Conservation (phyloP, 2,888 invertebrate species). For the Ametastegia equiseti region DNA sequence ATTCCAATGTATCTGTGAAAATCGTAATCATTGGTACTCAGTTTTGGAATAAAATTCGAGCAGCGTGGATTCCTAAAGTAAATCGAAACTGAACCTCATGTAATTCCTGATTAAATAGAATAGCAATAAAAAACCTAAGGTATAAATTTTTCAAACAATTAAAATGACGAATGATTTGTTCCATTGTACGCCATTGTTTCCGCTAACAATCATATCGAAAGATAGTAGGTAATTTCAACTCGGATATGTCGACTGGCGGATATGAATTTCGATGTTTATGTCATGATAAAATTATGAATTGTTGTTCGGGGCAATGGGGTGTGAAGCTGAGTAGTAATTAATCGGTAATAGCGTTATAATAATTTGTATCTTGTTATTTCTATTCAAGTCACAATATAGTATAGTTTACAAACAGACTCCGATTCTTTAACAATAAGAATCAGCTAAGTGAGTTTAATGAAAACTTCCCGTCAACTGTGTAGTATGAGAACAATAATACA, state of each 20-base stretch:
- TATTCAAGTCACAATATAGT: neutral
- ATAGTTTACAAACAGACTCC: neutral
- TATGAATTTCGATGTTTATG: slow-evolving; percentile 24
- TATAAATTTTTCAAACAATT: neutral
- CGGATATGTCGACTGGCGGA: neutral
- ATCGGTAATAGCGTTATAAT: neutral
- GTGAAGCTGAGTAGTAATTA: neutral
- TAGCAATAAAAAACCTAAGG: neutral
- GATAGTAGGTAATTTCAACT: neutral
- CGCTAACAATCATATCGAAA: neutral
- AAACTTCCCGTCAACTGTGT: neutral
- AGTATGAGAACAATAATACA: neutral
- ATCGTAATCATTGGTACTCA: neutral
- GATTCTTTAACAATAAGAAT: neutral
- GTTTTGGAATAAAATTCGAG: slow-evolving; percentile 2
- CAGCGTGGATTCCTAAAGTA: slow-evolving; percentile 21
- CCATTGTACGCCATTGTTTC: neutral
- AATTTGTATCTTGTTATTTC: neutral
- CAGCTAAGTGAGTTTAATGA: slow-evolving; percentile 8
- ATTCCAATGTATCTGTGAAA: too few relatives aligned
- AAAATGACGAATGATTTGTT: slow-evolving; percentile 18
- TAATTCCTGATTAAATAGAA: slow-evolving; percentile 27
- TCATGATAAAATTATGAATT: neutral
- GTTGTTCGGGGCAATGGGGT: neutral
- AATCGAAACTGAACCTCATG: slow-evolving; percentile 14